These are phyloP conservation scores for Orussus abietinus DNA, from an alignment of 1,140 invertebrate species.

Conservation along the genomic window DNA sequence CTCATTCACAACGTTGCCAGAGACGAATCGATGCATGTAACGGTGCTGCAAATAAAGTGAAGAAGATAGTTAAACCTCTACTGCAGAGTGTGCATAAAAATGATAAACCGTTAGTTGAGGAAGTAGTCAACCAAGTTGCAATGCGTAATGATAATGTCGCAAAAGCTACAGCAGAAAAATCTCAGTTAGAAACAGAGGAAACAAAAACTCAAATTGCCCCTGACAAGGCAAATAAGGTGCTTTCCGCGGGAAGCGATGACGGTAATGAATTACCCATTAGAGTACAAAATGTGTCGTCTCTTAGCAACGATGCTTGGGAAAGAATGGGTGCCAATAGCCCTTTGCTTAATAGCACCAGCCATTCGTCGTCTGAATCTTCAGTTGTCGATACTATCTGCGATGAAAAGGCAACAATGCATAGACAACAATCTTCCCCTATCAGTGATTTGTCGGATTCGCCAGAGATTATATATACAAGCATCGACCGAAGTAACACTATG, in stretches of 20 bases:
- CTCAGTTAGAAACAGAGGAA: too few relatives aligned
- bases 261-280: slow-evolving; percentile 17
- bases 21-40: slow-evolving; percentile 40
- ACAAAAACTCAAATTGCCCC: too few relatives aligned
- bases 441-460: slow-evolving; percentile 15
- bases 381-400: not conserved
- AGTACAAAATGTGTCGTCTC: slow-evolving; percentile 20
- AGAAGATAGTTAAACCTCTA: slow-evolving; percentile 15
- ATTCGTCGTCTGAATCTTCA: too few relatives aligned
- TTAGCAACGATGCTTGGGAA: slow-evolving; percentile 27
- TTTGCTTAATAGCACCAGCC: too few relatives aligned
- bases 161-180: too few relatives aligned
- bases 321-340: too few relatives aligned
- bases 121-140: too few relatives aligned
- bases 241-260: slow-evolving; percentile 8
- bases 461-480: slow-evolving; percentile 23
- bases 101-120: too few relatives aligned
- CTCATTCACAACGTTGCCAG: slow-evolving; percentile 58
- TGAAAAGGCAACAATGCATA: too few relatives aligned
- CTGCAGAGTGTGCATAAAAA: slow-evolving; percentile 1
- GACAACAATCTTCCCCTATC: too few relatives aligned
- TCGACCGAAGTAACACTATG: slow-evolving; percentile 13
- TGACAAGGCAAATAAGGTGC: not conserved
- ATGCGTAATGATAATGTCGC: too few relatives aligned
- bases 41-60: slow-evolving; percentile 13